Evolutionary conservation across 2,797 vertebrate species (phyloP), one percentile per base, ranked within the genome.

Genomic region (Amblyopsis hoosieri): DNA sequence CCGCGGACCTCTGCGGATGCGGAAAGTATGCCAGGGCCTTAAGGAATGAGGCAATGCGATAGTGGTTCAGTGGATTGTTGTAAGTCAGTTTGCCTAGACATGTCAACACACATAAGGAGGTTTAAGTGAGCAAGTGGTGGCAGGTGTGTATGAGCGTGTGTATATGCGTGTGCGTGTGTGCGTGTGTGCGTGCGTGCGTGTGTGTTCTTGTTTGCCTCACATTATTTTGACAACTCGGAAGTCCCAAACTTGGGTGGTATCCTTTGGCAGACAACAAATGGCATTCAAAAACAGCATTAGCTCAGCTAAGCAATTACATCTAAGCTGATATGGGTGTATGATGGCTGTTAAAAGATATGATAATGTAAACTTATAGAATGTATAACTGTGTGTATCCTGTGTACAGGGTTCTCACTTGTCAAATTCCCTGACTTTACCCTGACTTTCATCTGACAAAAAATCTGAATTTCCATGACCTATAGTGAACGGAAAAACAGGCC

Each of bases 41-140:
- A 37, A 63, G 29, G 53, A 45, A 60, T 56, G 53, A 37, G 12
- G 62, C 60, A 46, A 69, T 55, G 50, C 50, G 19, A 69, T 60
- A 29, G 53, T 57, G 13, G 48, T 19, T 57, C 17, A 61, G 10
- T 37, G 7, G 33, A 37, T 9, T 37, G 33, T 37, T 37, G 33
- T 6, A 37, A 37, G 5, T 37, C 33, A 6, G 33, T 37, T 37
- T 37, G 7, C 33, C 33, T 37, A 37, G 33, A 37, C 7, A 37
- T 37, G 33, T 9, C 33, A 6, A 37, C 5, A 37, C 33, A 37
- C 33, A 37, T 9, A 37, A 9, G 33, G 33, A 8, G 33, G 7
- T 37, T 37, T 37, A 9, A 29, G 29, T 37, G 12, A 19, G 17
- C n/a, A 10, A 12, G 52, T 23, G 52, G 19, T 29, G 12, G 29